Evolutionary conservation across 2,888 invertebrate genomes (phyloP).

Genomic region (Oxytorus armatus): DNA sequence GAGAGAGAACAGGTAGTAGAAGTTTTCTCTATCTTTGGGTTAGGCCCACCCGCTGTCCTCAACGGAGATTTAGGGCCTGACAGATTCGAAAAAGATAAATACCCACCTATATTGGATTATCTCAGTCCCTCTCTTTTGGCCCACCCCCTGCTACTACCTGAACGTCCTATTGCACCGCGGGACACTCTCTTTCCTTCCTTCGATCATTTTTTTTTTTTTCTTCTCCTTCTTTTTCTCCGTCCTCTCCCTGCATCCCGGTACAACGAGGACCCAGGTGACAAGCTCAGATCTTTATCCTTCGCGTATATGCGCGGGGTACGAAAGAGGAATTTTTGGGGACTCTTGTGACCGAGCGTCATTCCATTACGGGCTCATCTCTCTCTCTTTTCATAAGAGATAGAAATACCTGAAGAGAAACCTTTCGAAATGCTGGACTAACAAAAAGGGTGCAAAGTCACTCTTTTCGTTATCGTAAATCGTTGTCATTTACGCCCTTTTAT

Average conservation of each 20-base stretch:
- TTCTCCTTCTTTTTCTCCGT: background rate
- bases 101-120: slow-evolving; percentile 73
- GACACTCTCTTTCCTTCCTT: slow-evolving; percentile 40
- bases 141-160: slow-evolving; percentile 71
- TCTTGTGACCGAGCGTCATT: slow-evolving; percentile 25
- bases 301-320: slow-evolving; percentile 17
- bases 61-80: slow-evolving; percentile 71
- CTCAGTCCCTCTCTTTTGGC: slow-evolving; percentile 61
- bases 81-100: slow-evolving; percentile 74
- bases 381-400: background rate
- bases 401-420: slow-evolving; percentile 6
- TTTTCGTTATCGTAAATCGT: background rate
- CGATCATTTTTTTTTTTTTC: slow-evolving; percentile 4
- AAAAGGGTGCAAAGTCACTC: background rate
- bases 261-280: slow-evolving; percentile 69
- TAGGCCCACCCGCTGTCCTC: slow-evolving; percentile 70
- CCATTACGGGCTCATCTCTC: slow-evolving; percentile 18
- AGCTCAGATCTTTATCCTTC: slow-evolving; percentile 71
- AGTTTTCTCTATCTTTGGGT: slow-evolving; percentile 50
- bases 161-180: slow-evolving; percentile 63
- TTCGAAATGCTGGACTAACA: background rate
- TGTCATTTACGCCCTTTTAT: slow-evolving; percentile 25
- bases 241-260: slow-evolving; percentile 9
- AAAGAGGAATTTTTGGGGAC: slow-evolving; percentile 57
- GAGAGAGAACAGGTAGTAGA: slow-evolving; percentile 39